phyloP scores from a whole-genome alignment of 2,113 vertebrate species.

The Peromyscus californicus region DNA sequence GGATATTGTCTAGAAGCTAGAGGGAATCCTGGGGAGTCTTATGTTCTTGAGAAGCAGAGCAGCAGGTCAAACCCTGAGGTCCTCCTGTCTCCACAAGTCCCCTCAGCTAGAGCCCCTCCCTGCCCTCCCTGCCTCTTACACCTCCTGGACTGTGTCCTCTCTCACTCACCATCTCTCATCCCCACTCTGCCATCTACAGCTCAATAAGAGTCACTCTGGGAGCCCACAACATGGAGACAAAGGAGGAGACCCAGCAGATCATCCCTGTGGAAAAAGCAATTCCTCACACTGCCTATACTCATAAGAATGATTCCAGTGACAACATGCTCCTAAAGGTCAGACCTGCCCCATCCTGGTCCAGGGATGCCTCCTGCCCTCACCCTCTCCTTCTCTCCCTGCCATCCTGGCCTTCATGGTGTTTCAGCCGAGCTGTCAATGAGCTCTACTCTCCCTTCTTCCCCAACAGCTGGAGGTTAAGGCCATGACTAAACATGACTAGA shows the following conservation, averaged over 20 bases:
- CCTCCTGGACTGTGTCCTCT: not conserved
- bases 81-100: not conserved
- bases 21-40: not conserved
- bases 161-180: accelerated
- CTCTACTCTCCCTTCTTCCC: not conserved
- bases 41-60: not conserved
- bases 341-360: too few species aligned
- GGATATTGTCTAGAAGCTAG: not conserved
- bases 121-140: too few species aligned
- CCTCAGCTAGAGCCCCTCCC: not conserved
- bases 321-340: conserved; percentile 76
- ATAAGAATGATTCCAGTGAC: accelerated
- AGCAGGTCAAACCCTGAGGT: not conserved
- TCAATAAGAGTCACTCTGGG: conserved; percentile 52
- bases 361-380: not conserved
- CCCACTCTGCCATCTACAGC: not conserved
- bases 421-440: not conserved
- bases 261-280: not conserved
- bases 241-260: conserved; percentile 53
- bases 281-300: conserved; percentile 25
- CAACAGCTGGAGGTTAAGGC: conserved; percentile 28
- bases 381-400: not conserved
- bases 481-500: accelerated
- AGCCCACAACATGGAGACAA: conserved; percentile 49
- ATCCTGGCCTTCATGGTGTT: not conserved